Base-by-base conservation (phyloP, 2,888 invertebrate genomes). In the Sturmia bella region DNA sequence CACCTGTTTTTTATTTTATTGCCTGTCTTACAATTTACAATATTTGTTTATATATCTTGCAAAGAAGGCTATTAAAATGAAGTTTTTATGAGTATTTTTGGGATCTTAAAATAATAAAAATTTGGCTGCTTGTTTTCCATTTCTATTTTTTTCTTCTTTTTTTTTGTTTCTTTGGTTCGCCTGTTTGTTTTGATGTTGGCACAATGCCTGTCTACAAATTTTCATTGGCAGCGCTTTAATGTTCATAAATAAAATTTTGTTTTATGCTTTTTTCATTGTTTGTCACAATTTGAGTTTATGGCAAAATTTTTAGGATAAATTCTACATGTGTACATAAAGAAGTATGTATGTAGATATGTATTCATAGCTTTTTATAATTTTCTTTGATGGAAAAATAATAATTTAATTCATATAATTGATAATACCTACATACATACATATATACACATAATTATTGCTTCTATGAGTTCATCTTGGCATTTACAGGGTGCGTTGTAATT, bases 181-280 rank as follows among this genome's bases (percentile, higher is more conserved):
- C 9, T 32, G 32, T 32, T 32, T 7, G 3, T 3, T 9, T 45
- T 15, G n/a, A 7, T n/a, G n/a, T 72, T 78, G 77, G 77, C 77
- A 77, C 32, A 0, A 3, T 70, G 77, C 69, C 77, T 21, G 59
- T 11, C 45, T 32, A 43, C 17, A 21, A 37, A 45, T 43, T 69
- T 69, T 41, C 50, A 48, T 48, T 78, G 48, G 48, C 19, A 9
- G 24, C 24, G 12, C 48, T 48, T 48, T 39, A 19, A 19, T 32
- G 27, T 50, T 63, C n/a, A 54, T 21, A 64, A 64, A 72, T 5
- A 32, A 64, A 48, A 27, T 63, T 69, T 59, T 4, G 6, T 54
- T 72, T 74, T 64, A 56, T 74, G 56, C 48, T 32, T 57, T 57
- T 66, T 75, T 68, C 19, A 66, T 75, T 61, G 24, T 68, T 69